Base-by-base conservation (phyloP, 2,113 vertebrate species). In the Bostrychus sinensis region DNA sequence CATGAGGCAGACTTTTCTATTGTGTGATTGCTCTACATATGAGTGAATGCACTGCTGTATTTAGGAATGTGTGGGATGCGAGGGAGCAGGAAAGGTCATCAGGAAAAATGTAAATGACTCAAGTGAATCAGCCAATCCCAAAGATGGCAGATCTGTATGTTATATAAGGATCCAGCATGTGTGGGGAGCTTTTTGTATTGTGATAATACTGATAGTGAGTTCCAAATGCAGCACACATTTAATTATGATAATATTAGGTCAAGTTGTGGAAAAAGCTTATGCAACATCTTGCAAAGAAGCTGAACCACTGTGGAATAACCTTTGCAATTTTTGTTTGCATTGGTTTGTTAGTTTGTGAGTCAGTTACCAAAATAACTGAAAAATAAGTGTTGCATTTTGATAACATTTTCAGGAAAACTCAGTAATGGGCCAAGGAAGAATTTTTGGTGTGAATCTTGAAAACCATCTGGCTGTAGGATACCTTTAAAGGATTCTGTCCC, bases 51-150 rank as follows among this genome's bases (percentile, higher is more conserved):
- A 36, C 66, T 43, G 22, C 70, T 75, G 86, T 57, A 83, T 89
- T 86, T 84, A 89, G 80, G 82, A 81, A 67, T 48, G 75, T 22
- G 84, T 87, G 77, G 86, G 86, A 69, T 59, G 66, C 68, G 10
- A 55, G 63, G 61, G 82, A 77, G 70, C 82, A 84, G 60, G 53
- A 62, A 83, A 88, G 87, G 82, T 89, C 83, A 78, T 37, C 41
- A 68, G 68, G 70, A 85, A 75, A 51, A 82, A 86, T 85, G 86
- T 66, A 87, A 87, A 90, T 85, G 76, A 82, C 83, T 32, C 34
- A 66, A 61, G 70, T 85, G 87, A 89, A 86, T 88, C 86, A 88
- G 80, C 75, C 56, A 22, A 56, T 85, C 68, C 76, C 76, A 83
- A 79, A 66, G 78, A 80, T 67, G 82, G 78, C 71, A 78, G 77